A percentile compares a stretch with the other conserved stretches of the same genome.
Evolutionary conservation across 2,888 invertebrate genomes (phyloP).

Genomic region (Clivina fossor): DNA sequence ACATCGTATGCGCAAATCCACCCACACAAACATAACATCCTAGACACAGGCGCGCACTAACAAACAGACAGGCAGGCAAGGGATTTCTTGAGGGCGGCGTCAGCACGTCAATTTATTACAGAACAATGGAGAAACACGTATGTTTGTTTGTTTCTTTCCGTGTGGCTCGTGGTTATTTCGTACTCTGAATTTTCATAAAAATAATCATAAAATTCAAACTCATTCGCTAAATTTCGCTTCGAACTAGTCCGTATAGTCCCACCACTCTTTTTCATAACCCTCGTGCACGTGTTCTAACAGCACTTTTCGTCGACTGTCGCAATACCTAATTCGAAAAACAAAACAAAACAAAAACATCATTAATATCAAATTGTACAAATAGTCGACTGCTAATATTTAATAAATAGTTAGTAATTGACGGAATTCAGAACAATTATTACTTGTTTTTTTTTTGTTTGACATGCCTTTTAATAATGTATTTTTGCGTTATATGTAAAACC

Average conservation of each 20-base stretch:
- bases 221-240: conserved; percentile 1
- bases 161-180: background rate
- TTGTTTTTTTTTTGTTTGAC: too few relatives aligned
- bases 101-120: background rate
- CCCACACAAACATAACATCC: too few relatives aligned
- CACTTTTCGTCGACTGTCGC: conserved; percentile 94
- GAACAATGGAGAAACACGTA: background rate
- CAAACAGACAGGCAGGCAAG: conserved; percentile 1
- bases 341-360: conserved; percentile 13
- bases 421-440: too few relatives aligned
- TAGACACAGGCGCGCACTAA: background rate
- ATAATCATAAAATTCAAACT: background rate
- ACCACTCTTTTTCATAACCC: conserved; percentile 98
- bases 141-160: conserved; percentile 1
- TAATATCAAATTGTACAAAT: conserved; percentile 11
- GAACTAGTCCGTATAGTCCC: conserved; percentile 90
- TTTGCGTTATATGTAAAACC: too few relatives aligned
- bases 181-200: background rate
- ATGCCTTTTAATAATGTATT: too few relatives aligned
- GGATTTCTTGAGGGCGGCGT: background rate
- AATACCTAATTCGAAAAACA: conserved; percentile 76
- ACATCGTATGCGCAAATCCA: background rate
- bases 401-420: too few relatives aligned
- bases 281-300: conserved; percentile 97
- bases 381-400: too few relatives aligned